Base-by-base conservation (phyloP, 1,140 invertebrate genomes). In the Charaxes varanes region DNA sequence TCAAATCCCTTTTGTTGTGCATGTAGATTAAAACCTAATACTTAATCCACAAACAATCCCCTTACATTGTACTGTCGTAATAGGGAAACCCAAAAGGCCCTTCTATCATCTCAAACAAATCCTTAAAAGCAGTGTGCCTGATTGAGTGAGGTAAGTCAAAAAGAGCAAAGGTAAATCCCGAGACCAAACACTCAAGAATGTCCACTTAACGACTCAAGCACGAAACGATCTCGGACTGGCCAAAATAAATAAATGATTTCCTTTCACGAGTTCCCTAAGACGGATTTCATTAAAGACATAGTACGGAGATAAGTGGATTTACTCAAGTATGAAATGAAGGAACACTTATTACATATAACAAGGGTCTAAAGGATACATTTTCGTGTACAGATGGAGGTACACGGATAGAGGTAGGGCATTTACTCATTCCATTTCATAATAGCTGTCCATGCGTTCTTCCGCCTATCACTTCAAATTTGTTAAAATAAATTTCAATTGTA, bases 111-210 rank as follows among this genome's bases (percentile, higher is more conserved):
- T n/a, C n/a, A n/a, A n/a, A n/a, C n/a, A n/a, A n/a, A n/a, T n/a
- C n/a, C n/a, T n/a, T n/a, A n/a, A n/a, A 35, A 45, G 18, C 15
- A 17, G 28, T 50, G 49, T 53, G 47, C 53, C 54, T 70, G 70
- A 80, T 74, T 72, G 65, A 79, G 66, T 62, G 55, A 65, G 57
- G 54, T 59, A 45, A 58, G 56, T 59, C 36, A 44, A 53, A 70
- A 72, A 68, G 68, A 72, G 68, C 68, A 73, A 66, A 73, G 68
- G 68, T 71, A 77, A 78, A 77, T 74, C 72, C 66, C 62, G 55
- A 73, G 71, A 63, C 68, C 72, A 77, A 80, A 80, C 57, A 77
- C 72, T 79, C 60, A 66, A 79, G 68, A 55, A 59, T 66, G 71
- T 70, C 65, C 70, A 74, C 76, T 80, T 77, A 73, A 45, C 58